Conservation (phyloP, 1,140 invertebrate species). For the Acyrthosiphon pisum region DNA sequence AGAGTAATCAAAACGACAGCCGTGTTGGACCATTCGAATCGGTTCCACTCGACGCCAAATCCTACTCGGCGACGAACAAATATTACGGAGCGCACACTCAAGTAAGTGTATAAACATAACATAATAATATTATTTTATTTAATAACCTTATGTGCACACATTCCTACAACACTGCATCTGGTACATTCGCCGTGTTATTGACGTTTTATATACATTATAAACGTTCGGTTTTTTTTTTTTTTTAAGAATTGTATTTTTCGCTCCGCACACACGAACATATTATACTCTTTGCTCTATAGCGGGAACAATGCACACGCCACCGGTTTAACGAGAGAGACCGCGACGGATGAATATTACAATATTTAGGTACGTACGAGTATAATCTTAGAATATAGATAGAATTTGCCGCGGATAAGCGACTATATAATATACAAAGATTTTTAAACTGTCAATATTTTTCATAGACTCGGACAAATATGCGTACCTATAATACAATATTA, state of each 20-base stretch:
- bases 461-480: neutral
- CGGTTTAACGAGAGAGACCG: slow-evolving; percentile 33
- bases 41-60: slow-evolving; percentile 85
- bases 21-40: slow-evolving; percentile 72
- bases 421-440: neutral
- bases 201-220: neutral
- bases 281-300: neutral
- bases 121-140: neutral
- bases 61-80: slow-evolving; percentile 66
- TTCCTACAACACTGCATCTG: neutral
- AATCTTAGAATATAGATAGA: neutral
- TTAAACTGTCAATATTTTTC: slow-evolving; percentile 29
- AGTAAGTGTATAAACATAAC: slow-evolving; percentile 67
- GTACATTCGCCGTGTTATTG: neutral
- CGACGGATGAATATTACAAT: slow-evolving; percentile 13
- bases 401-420: neutral
- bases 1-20: slow-evolving; percentile 82
- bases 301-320: neutral
- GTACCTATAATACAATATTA: neutral
- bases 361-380: slow-evolving; percentile 15
- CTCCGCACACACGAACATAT: neutral
- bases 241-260: neutral
- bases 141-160: slow-evolving; percentile 27
- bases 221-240: slow-evolving; percentile 17
- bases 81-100: slow-evolving; percentile 80